Conservation (phyloP, 2,113 vertebrate genomes). For the Trematomus loennbergii region DNA sequence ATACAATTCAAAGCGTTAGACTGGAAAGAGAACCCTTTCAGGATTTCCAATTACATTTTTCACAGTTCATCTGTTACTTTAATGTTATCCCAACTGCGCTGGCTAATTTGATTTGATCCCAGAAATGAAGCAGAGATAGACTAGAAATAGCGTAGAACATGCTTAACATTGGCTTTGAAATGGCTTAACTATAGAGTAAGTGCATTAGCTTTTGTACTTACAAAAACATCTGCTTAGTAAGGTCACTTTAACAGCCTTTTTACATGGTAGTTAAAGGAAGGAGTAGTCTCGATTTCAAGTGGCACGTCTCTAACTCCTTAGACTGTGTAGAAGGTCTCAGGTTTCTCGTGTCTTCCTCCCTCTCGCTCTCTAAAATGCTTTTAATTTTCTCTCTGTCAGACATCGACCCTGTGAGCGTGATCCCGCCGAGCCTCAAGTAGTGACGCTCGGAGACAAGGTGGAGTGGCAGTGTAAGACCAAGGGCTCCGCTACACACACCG, state of each 20-base stretch:
- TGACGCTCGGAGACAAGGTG: conserved; percentile 67
- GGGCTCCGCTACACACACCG: conserved; percentile 73
- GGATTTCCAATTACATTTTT: conserved; percentile 57
- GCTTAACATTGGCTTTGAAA: conserved; percentile 40
- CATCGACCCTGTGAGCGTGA: conserved; percentile 83
- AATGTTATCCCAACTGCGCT: conserved; percentile 55
- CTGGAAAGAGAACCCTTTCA: conserved; percentile 46
- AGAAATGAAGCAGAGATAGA: conserved; percentile 56
- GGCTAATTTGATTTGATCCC: conserved; percentile 66
- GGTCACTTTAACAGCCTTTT: conserved; percentile 29
- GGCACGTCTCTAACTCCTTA: background rate
- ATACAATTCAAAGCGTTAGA: conserved; percentile 40
- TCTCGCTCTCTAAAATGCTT: background rate
- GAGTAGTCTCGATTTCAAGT: conserved; percentile 16
- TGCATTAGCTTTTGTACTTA: conserved; percentile 30
- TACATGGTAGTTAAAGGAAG: conserved; percentile 37
- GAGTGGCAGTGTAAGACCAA: conserved; percentile 82
- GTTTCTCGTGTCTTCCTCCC: background rate
- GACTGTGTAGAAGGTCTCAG: background rate
- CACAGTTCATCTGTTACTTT: conserved; percentile 67
- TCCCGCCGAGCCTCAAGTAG: conserved; percentile 46
- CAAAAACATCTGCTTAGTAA: conserved; percentile 22
- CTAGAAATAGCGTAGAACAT: conserved; percentile 41
- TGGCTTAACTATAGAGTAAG: conserved; percentile 60
- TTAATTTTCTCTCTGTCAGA: conserved; percentile 73